Percentiles rank a stretch among this genome's conserved stretches.
phyloP scores from a whole-genome alignment of 2,113 vertebrate species.

The Acrocephalus kingi region DNA sequence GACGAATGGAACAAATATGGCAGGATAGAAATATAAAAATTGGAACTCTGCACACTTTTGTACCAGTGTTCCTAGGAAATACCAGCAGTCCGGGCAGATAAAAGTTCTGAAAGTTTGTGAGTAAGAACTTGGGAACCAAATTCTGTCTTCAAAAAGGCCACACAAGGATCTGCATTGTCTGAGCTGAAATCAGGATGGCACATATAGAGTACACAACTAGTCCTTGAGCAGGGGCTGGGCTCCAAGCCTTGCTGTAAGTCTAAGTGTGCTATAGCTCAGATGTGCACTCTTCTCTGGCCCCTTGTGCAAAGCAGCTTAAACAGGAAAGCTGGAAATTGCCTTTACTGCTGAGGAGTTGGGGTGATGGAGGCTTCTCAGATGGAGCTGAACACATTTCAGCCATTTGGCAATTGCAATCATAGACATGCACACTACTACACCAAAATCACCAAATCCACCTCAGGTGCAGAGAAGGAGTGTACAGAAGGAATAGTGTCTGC shows the following conservation, averaged over 20 bases:
- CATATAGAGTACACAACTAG: not conserved
- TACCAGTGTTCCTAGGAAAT: not conserved
- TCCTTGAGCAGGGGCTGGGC: not conserved
- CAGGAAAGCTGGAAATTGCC: not conserved
- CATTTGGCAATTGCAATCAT: not conserved
- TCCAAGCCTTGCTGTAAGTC: not conserved
- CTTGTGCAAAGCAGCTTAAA: not conserved
- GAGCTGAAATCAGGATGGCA: not conserved
- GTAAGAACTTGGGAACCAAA: not conserved
- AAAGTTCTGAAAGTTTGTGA: not conserved
- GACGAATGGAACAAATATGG: not conserved
- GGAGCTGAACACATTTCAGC: not conserved
- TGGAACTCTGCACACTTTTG: not conserved
- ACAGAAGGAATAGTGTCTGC: not conserved
- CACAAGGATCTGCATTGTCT: not conserved
- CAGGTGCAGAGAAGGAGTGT: not conserved
- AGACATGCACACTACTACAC: rapidly evolving
- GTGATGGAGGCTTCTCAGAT: not conserved
- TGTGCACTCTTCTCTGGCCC: not conserved
- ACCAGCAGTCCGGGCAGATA: not conserved
- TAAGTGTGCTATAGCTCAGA: not conserved
- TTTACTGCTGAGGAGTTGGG: not conserved
- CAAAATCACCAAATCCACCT: not conserved
- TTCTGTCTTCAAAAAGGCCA: not conserved
- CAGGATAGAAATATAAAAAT: not conserved